Percentiles rank a stretch among this genome's conserved stretches.
Conservation (phyloP, 2,113 vertebrate genomes). For the Telmatochromis sp. region DNA sequence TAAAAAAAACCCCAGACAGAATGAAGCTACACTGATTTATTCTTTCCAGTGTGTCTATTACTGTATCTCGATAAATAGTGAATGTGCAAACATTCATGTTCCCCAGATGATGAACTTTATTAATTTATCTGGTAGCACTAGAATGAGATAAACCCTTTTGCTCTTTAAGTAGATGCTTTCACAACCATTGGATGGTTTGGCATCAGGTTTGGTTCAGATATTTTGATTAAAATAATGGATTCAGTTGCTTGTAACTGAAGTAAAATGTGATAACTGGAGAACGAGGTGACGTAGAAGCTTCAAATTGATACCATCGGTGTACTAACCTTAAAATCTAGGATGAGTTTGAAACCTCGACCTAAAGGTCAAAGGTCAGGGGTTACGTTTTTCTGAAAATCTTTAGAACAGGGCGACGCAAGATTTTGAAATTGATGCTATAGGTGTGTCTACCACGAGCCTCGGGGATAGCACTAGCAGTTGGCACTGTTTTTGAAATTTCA, state of each 20-base stretch:
- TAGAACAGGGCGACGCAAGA: neutral
- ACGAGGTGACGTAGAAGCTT: neutral
- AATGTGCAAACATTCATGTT: neutral
- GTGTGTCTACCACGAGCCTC: neutral
- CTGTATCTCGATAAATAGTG: neutral
- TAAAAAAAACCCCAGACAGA: neutral
- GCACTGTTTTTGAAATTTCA: neutral
- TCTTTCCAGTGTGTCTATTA: neutral
- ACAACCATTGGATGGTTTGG: neutral
- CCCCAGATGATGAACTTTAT: neutral
- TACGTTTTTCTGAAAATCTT: neutral
- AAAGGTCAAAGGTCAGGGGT: neutral
- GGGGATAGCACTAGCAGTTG: neutral
- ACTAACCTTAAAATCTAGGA: neutral
- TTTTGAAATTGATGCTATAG: neutral
- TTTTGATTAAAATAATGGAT: neutral
- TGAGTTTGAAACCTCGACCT: fast-evolving
- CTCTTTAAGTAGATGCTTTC: neutral
- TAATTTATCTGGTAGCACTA: neutral
- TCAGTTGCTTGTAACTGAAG: neutral
- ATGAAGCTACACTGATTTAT: neutral
- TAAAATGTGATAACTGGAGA: neutral
- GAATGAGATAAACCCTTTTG: neutral
- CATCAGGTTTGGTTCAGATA: neutral
- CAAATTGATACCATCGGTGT: neutral